Evolutionary conservation across 2,113 vertebrate species (phyloP).

Genomic region (Chelonoidis abingdonii): DNA sequence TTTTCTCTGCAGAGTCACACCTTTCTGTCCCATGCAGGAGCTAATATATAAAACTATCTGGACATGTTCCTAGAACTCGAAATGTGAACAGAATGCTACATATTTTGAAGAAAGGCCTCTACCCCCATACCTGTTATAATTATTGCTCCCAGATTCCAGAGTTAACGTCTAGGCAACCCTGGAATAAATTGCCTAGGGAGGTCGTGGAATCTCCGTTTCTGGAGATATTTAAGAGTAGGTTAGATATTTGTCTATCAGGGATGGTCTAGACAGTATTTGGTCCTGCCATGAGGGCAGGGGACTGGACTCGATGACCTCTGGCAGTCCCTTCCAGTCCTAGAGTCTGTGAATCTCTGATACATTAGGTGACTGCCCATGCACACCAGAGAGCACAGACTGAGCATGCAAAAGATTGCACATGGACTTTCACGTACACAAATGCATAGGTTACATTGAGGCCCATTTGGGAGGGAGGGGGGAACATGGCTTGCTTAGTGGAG

Average conservation of each 20-base stretch:
- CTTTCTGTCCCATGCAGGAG: not conserved
- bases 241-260: no score
- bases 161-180: not conserved
- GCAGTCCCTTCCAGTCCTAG: no score
- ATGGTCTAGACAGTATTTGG: no score
- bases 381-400: not conserved
- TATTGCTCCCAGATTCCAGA: not conserved
- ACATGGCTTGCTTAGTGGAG: not conserved
- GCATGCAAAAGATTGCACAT: not conserved
- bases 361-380: not conserved
- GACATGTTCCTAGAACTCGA: not conserved
- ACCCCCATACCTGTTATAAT: not conserved
- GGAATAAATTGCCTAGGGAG: no score
- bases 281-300: no score
- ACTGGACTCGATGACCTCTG: no score
- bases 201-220: no score
- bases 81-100: not conserved
- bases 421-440: not conserved
- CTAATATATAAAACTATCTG: not conserved
- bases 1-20: not conserved
- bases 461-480: not conserved
- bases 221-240: no score
- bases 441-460: not conserved
- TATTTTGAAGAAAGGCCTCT: not conserved
- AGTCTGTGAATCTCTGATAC: no score